Conservation (phyloP, 92 coral and sea anemone genomes). For the Zoanthus sociatus region DNA sequence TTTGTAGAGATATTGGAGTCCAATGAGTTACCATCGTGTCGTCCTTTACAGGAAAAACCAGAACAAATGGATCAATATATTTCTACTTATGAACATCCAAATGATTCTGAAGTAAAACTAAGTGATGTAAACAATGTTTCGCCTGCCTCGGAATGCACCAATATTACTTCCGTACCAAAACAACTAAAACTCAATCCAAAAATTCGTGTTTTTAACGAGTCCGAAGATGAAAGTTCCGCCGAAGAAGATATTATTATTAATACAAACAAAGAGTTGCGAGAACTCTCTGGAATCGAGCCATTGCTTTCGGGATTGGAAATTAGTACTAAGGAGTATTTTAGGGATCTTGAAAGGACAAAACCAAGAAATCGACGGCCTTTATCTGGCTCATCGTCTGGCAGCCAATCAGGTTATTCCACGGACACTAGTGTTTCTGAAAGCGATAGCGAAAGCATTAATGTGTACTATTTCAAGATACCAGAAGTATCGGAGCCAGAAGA, state of each 20-base stretch:
- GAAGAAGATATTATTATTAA: constrained; percentile 22
- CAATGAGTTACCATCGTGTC: not conserved
- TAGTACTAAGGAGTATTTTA: constrained; percentile 30
- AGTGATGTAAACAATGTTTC: not conserved
- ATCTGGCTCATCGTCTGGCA: constrained; percentile 42
- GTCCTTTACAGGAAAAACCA: not conserved
- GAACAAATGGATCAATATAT: not conserved
- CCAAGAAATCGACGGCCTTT: constrained; percentile 18
- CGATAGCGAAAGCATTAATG: constrained; percentile 22
- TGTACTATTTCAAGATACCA: constrained; percentile 40
- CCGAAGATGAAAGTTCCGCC: constrained; percentile 39
- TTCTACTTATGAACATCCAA: not conserved
- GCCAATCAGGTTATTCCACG: constrained; percentile 52
- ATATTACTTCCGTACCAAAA: not conserved
- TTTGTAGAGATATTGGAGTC: not conserved
- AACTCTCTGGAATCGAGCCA: constrained; percentile 35
- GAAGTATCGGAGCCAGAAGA: constrained; percentile 46
- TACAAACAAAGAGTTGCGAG: constrained; percentile 25
- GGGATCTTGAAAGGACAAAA: constrained; percentile 27
- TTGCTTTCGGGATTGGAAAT: constrained; percentile 33
- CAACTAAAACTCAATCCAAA: constrained; percentile 11
- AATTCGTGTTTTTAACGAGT: constrained; percentile 16
- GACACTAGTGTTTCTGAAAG: constrained; percentile 44
- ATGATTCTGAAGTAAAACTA: not conserved
- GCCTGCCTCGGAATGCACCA: not conserved